These are phyloP conservation scores for Ardeotis arabs DNA, from an alignment of 2,113 vertebrate species.

Conservation along the genomic window DNA sequence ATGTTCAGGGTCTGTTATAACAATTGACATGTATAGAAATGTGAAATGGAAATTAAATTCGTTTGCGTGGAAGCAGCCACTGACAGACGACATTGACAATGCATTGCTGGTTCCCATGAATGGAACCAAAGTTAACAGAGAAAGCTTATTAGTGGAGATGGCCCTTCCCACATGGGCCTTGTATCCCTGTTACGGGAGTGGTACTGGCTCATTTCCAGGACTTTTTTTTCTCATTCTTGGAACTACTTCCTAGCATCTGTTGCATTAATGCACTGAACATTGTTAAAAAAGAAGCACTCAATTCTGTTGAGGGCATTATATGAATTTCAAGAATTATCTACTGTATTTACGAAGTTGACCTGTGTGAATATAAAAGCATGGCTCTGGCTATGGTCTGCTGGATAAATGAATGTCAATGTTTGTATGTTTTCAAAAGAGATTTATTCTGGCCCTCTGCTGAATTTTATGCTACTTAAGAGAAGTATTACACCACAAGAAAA, in stretches of 20 bases:
- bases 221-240: neutral
- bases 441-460: neutral
- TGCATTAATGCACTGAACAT: neutral
- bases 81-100: neutral
- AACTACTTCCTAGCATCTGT: neutral
- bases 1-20: neutral
- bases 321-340: neutral
- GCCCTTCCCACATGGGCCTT: neutral
- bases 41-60: no score
- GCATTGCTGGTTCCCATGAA: neutral
- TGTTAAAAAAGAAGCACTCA: neutral
- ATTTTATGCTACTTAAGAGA: neutral
- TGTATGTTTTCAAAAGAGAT: neutral
- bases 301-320: neutral
- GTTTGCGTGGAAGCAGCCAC: neutral
- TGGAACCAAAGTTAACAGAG: neutral
- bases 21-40: neutral
- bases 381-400: neutral
- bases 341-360: neutral
- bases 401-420: neutral
- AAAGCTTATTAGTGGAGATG: neutral
- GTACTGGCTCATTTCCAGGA: neutral
- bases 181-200: neutral
- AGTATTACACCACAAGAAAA: neutral
- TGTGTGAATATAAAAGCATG: neutral